Evolutionary conservation across 2,113 vertebrate species (phyloP), one percentile per base, ranked within the genome.

Genomic region (Cyphomyrus plagiostoma): DNA sequence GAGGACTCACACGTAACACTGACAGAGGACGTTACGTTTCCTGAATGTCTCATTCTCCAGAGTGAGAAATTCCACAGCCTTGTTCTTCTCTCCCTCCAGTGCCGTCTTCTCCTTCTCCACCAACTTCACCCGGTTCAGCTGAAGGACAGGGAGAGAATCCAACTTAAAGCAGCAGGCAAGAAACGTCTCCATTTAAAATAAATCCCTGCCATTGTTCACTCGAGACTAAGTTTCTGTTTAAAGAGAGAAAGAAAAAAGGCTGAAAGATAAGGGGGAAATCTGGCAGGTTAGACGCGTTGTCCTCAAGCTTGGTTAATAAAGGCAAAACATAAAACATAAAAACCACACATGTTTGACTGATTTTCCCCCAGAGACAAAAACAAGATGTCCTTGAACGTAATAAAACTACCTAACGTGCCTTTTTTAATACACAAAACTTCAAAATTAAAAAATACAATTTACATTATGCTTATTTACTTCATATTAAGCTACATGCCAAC

Each of bases 51-150:
- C 96, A 90, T 99, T 99, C 95, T 99, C 98, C 93, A 98, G 92
- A 35, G 91, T 93, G 84, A 99, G 97, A 93, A 98, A 99, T 93
- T 98, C 97, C 85, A 99, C 95, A 2, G 98, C 98, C 92, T 96
- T 96, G 90, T 99, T 98, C 94, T 95, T 99, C 91, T 99, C 98
- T 30, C 93, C 97, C 93, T 99, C 98, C 94, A 99, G 95, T 86
- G 97, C 95, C 91, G 98, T 97, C 90, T 99, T 99, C 95, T 99
- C 98, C 92, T 98, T 99, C 94, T 99, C 98, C 80, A 99, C 98
- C 48, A 99, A 93, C 92, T 99, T 99, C 88, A 99, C 97, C 93
- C 98, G 95, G 92, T 99, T 99, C 91, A 99, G 95, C 98, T 99
- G 92, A 21, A 42, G 46, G 26, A 87, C n/a, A 88, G 46, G 88